phyloP scores from a whole-genome alignment of 2,888 invertebrate species.

The Leptothorax acervorum region DNA sequence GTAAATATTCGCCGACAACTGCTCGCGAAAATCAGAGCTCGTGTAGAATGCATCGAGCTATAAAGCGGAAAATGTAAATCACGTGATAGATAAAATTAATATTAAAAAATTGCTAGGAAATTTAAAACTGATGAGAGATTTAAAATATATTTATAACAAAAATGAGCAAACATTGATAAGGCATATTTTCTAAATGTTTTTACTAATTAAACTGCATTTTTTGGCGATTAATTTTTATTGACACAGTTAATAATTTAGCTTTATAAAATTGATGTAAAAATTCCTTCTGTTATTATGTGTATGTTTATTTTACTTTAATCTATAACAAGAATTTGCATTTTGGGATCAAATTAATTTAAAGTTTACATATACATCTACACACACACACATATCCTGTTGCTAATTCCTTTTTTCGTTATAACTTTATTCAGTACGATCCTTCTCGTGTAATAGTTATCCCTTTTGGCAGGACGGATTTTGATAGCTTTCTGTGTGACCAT shows the following conservation, averaged over 20 bases:
- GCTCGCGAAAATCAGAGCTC: slow-evolving; percentile 53
- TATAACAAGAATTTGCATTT: not conserved
- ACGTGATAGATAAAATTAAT: slow-evolving; percentile 53
- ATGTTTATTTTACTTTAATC: not conserved
- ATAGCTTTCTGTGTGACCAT: slow-evolving; percentile 29
- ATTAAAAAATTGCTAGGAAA: slow-evolving; percentile 60
- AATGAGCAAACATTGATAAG: not conserved
- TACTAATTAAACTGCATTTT: not conserved
- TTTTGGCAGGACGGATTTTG: slow-evolving; percentile 24
- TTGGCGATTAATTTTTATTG: not conserved
- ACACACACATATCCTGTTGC: not conserved
- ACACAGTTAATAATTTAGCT: not conserved
- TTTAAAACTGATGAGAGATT: not conserved
- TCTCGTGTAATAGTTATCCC: not conserved
- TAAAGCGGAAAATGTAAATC: slow-evolving; percentile 64
- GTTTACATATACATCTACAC: not conserved
- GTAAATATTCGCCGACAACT: slow-evolving; percentile 66
- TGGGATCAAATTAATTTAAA: not conserved
- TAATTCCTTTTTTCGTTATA: not conserved
- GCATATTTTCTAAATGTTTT: not conserved
- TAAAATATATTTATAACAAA: slow-evolving; percentile 4
- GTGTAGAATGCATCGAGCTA: slow-evolving; percentile 51
- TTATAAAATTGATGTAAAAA: not conserved
- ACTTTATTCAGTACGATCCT: not conserved
- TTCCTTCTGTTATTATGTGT: not conserved